Base-by-base conservation (phyloP, 2,113 vertebrate species). In the Apteryx owenii region DNA sequence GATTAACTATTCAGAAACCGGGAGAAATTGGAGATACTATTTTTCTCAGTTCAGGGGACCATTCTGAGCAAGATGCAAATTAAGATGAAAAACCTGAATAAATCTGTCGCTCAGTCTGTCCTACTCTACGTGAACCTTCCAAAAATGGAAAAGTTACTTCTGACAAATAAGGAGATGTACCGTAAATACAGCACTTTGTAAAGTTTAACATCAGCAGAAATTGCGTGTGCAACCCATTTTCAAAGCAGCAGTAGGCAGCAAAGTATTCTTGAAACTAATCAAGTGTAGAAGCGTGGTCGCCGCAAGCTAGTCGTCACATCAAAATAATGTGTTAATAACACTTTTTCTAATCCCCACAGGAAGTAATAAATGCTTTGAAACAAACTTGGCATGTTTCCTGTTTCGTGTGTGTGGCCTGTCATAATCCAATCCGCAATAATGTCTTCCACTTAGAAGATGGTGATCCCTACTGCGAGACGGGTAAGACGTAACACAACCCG, bases 371-470 rank as follows among this genome's bases (percentile, higher is more conserved):
- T 96, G 99, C 99, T 93, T 97, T 99, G 98, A 99, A 99, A 97
- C 99, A 99, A 97, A 99, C 99, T 89, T 99, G 99, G 99, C 99
- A 99, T 1, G 98, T 99, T 89, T 98, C 98, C 97, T 99, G 99
- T 96, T 99, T 99, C 28, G 97, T 99, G 88, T 99, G 99, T 78
- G 98, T 98, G 51, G 98, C 99, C 96, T 99, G 99, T 98, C 98
- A 99, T 53, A 99, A 99, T 91, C 99, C 99, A 80, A 99, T 99
- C 97, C 98, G 98, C 92, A 99, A 99, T 97, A 99, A 99, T 91
- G 98, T 98, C 89, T 99, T 99, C 93, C 99, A 99, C 97, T 98
- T 99, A 98, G 99, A 99, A 97, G 99, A 99, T 20, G 99, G 99
- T 3, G 98, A 99, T 90, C 99, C 99, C 31, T 99, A 99, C 98